Evolutionary conservation across 1,140 invertebrate genomes (phyloP).

Genomic region (Dinoponera quadriceps): DNA sequence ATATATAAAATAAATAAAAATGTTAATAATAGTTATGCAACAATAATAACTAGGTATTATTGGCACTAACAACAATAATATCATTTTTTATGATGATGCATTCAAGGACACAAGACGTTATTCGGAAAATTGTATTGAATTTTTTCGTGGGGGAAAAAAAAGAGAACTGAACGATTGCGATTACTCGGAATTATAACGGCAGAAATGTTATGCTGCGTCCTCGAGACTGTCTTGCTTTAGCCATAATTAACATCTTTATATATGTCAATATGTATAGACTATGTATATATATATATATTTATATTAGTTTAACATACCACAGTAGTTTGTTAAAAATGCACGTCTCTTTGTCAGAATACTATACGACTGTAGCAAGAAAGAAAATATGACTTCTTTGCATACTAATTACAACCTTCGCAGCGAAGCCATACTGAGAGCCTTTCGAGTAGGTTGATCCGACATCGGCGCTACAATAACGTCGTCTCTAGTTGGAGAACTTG

Average conservation of each 20-base stretch:
- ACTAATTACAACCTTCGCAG: constrained; percentile 87
- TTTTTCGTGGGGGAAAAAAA: constrained; percentile 13
- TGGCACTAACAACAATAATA: constrained; percentile 54
- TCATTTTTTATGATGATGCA: constrained; percentile 38
- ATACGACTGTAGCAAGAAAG: constrained; percentile 39
- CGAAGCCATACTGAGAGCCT: constrained; percentile 88
- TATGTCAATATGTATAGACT: constrained; percentile 26
- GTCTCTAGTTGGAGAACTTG: constrained; percentile 86
- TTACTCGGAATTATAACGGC: constrained; percentile 26
- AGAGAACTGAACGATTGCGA: constrained; percentile 26
- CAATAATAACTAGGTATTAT: constrained; percentile 43
- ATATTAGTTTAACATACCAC: constrained; percentile 42
- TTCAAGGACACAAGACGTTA: background rate
- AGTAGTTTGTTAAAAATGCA: constrained; percentile 31
- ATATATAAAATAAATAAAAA: constrained; percentile 51
- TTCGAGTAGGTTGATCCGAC: constrained; percentile 92
- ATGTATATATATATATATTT: constrained; percentile 12
- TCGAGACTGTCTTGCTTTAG: background rate
- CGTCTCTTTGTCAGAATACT: constrained; percentile 30
- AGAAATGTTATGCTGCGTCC: background rate
- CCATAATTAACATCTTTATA: constrained; percentile 42
- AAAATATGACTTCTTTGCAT: constrained; percentile 60
- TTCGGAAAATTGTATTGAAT: constrained; percentile 33
- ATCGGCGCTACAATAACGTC: constrained; percentile 91
- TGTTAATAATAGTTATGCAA: constrained; percentile 49